These are phyloP conservation scores for Crematogaster levior DNA, from an alignment of 2,888 invertebrate genomes.

Conservation along the genomic window DNA sequence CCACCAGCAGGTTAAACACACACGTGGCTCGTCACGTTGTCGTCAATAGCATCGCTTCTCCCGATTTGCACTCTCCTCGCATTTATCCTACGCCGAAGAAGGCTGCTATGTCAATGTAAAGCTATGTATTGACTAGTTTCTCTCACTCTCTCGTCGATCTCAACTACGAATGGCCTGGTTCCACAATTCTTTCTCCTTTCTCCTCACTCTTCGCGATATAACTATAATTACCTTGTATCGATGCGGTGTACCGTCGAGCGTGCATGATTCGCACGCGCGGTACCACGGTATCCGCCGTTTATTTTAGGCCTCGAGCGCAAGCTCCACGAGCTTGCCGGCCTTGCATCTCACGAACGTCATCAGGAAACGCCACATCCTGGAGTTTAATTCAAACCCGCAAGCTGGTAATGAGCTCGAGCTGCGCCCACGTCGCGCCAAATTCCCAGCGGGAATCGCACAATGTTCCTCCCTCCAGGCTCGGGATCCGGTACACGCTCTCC, in stretches of 20 bases:
- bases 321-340: constrained; percentile 48
- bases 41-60: constrained; percentile 57
- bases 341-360: constrained; percentile 22
- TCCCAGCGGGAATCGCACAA: background rate
- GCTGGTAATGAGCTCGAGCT: constrained; percentile 25
- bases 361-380: background rate
- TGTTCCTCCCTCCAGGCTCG: background rate
- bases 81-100: constrained; percentile 68
- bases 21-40: constrained; percentile 18
- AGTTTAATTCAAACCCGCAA: constrained; percentile 12
- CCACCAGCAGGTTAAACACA: constrained; percentile 52
- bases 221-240: constrained; percentile 53
- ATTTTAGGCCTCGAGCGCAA: constrained; percentile 49
- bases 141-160: constrained; percentile 79
- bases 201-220: constrained; percentile 22
- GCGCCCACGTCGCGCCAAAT: constrained; percentile 13
- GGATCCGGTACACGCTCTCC: background rate
- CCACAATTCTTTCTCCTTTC: background rate
- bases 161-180: constrained; percentile 79
- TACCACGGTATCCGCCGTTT: constrained; percentile 23
- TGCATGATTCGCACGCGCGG: constrained; percentile 36
- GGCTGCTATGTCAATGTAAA: constrained; percentile 83
- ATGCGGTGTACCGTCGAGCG: constrained; percentile 38
- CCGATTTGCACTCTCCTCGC: constrained; percentile 46
- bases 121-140: constrained; percentile 85